Base-by-base conservation (phyloP, 1,140 invertebrate genomes). In the Zelostemma sp. region DNA sequence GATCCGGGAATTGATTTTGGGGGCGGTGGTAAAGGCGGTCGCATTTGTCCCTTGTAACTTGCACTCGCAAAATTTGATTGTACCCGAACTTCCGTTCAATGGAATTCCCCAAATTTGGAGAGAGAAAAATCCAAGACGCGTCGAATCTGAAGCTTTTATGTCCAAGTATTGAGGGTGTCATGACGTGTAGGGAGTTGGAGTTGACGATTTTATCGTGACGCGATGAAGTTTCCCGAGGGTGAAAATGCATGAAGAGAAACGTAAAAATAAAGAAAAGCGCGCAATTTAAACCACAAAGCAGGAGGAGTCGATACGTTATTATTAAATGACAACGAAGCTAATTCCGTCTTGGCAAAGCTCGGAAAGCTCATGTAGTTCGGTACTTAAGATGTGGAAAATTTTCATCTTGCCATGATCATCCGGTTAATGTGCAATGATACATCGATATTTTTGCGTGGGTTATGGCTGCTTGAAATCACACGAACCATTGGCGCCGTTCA, bases 291-390 rank as follows among this genome's bases (percentile, higher is more conserved):
- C 16, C 21, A 28, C 28, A 46, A 16, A 56, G 6, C 16, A 14
- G 28, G 3, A 56, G 28, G 15, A 50, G 21, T 59, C 38, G 38
- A 59, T 50, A 59, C 25, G 47, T 59, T 59, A 51, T 59, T 59
- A 59, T 31, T 57, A 54, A 57, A 57, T 64, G 61, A 51, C 21
- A 49, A 59, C 46, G 47, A 31, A 50, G 61, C 46, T 57, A 64
- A 64, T 50, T 57, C 56, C 48, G 53, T 64, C 54, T 57, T 64
- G 61, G 61, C 61, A 50, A 48, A 50, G 51, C 28, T 41, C 16
- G 25, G 31, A 57, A 46, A 40, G 31, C 49, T 48, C 43, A 53
- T 35, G 47, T 50, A 53, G 49, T 50, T 33, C 40, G 15, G 35
- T 49, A 38, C 18, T 59, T 41, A 43, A 59, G 38, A 59, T 14